Evolutionary conservation across 2,797 vertebrate genomes (phyloP), one percentile per base, ranked within the genome.

Genomic region (Poeciliopsis paucimaculata): DNA sequence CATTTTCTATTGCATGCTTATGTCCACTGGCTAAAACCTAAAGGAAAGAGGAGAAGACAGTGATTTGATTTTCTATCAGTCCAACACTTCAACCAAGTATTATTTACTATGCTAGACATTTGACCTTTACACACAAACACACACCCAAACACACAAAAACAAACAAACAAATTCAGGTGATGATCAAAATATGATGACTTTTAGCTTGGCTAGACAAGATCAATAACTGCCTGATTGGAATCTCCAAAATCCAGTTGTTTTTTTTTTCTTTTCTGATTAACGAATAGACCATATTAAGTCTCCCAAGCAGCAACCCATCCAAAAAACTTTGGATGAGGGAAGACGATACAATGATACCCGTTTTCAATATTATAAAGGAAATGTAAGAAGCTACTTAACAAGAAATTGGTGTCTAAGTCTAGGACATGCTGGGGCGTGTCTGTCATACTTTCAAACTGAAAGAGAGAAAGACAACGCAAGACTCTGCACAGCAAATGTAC

Each of bases 61-160:
- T 31, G 31, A 78, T 82, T 75, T 16, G 36, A 82, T 66, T 68
- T n/a, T 49, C 62, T 82, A 51, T 78, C 76, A 81, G 12, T 87
- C 55, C 57, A 49, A 39, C 4, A n/a, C 23, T 36, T 73, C 34
- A 76, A 13, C 18, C 57, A 26, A 57, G 46, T 49, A 55, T 78
- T 46, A 47, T 28, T 57, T 23, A 77, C 15, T 73, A 15, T 49
- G 8, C 20, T n/a, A 73, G 31, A 9, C 12, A 77, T 73, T 55
- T 31, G 36, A 34, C 18, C 51, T 64, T 72, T 47, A 57, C 26
- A 39, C 51, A 10, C 49, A 53, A 53, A 26, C 23, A 26, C 51
- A 49, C 7, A 18, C 18, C 2, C 5, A 5, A 18, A 49, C 18
- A 51, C 47, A 51, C 20, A 51, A 51, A 23, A 51, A 51, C 6